phyloP scores from a whole-genome alignment of 2,888 invertebrate genomes.

The Latrodectus elegans region DNA sequence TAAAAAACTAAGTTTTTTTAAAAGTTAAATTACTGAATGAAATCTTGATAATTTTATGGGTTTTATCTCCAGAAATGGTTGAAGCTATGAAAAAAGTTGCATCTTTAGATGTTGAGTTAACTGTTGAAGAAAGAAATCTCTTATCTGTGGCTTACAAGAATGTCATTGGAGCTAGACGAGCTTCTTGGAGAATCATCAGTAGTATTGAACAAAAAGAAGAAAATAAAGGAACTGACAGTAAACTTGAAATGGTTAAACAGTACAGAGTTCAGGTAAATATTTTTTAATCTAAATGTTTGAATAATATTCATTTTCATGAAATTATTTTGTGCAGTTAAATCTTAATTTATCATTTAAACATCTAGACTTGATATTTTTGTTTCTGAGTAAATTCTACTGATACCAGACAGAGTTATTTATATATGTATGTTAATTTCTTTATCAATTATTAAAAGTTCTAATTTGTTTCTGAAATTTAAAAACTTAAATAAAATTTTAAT shows the following conservation, averaged over 20 bases:
- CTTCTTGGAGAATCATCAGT: conserved; percentile 98
- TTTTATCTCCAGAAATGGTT: conserved; percentile 88
- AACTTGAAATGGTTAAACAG: conserved; percentile 93
- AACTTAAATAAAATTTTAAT: too few relatives aligned
- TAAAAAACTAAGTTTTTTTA: too few relatives aligned
- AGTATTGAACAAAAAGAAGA: conserved; percentile 99
- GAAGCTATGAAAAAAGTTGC: conserved; percentile 99
- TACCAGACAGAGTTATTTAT: too few relatives aligned
- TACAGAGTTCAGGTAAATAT: conserved; percentile 83
- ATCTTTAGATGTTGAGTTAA: conserved; percentile 92
- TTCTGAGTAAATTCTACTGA: too few relatives aligned
- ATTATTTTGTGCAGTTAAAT: not conserved
- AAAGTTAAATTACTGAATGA: too few relatives aligned
- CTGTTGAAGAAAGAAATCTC: conserved; percentile 97
- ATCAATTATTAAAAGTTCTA: too few relatives aligned
- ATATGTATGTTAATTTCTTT: too few relatives aligned
- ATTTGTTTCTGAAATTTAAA: too few relatives aligned
- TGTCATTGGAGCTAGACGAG: conserved; percentile 97
- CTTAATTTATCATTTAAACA: not conserved
- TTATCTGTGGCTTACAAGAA: conserved; percentile 99
- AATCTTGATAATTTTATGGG: not conserved
- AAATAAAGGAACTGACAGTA: conserved; percentile 94
- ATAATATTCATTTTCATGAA: not conserved
- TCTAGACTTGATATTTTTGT: too few relatives aligned
- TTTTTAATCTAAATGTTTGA: not conserved